phyloP scores from a whole-genome alignment of 1,140 invertebrate species.

The Scaptomyza hsui region DNA sequence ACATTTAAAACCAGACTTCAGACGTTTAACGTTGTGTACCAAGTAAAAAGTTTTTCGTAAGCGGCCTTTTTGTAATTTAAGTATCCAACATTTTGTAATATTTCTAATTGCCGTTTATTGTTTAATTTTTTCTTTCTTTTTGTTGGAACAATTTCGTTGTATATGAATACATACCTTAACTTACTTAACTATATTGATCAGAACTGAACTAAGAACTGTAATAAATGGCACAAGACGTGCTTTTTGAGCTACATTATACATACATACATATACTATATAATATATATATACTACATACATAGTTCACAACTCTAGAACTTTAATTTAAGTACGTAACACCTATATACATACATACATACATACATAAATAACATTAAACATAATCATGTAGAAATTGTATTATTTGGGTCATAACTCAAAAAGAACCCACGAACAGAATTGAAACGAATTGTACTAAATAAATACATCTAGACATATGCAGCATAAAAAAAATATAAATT shows the following conservation, averaged over 20 bases:
- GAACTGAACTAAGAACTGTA: slow-evolving; percentile 41
- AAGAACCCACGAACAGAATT: slow-evolving; percentile 28
- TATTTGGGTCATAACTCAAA: slow-evolving; percentile 37
- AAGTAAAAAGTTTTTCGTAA: slow-evolving; percentile 24
- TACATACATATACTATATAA: slow-evolving; percentile 18
- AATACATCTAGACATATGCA: slow-evolving; percentile 48
- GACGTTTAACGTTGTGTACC: slow-evolving; percentile 61
- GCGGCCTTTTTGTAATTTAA: slow-evolving; percentile 32
- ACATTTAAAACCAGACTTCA: slow-evolving; percentile 48
- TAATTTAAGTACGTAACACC: slow-evolving; percentile 7
- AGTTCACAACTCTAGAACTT: slow-evolving; percentile 11
- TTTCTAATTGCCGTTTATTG: slow-evolving; percentile 5
- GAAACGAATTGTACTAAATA: slow-evolving; percentile 64
- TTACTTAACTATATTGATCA: slow-evolving; percentile 22
- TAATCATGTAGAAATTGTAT: slow-evolving; percentile 29
- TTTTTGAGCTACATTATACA: slow-evolving; percentile 8
- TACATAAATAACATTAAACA: slow-evolving; percentile 10
- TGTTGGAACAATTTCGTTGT: slow-evolving; percentile 5
- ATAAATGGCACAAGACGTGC: slow-evolving; percentile 2
- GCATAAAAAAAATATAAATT: slow-evolving; percentile 11
- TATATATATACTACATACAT: slow-evolving; percentile 11
- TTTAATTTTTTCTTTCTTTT: neutral
- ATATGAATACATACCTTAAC: slow-evolving; percentile 16
- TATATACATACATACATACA: slow-evolving; percentile 19
- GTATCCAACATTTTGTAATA: slow-evolving; percentile 8